Conservation (phyloP, 30 jellyfish, hydroid and myxozoan species). For the Cassiopea andromeda region DNA sequence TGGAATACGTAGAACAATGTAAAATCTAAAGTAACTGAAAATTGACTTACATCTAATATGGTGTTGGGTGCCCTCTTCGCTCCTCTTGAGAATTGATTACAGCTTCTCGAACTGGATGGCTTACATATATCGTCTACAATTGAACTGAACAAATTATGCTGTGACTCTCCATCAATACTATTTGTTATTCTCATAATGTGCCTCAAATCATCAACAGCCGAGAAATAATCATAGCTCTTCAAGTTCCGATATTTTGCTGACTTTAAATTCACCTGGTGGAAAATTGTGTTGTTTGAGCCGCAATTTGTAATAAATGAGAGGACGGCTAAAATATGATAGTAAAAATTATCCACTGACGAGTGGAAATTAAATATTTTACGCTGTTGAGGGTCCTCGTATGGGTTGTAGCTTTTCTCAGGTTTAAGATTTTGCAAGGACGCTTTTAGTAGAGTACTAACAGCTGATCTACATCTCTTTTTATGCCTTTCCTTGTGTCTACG, state of each 20-base stretch:
- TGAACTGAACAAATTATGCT: neutral
- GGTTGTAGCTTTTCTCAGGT: neutral
- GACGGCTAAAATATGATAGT: slow-evolving; percentile 36
- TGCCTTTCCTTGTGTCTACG: neutral
- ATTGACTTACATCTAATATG: neutral
- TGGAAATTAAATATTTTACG: slow-evolving; percentile 30
- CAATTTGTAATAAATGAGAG: slow-evolving; percentile 50
- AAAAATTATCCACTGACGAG: slow-evolving; percentile 20
- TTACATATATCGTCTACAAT: neutral
- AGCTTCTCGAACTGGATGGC: neutral
- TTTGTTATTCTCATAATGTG: slow-evolving; percentile 21
- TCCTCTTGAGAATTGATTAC: neutral
- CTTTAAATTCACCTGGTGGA: neutral
- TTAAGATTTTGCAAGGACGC: neutral
- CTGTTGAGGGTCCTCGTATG: slow-evolving; percentile 49
- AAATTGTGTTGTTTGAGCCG: slow-evolving; percentile 44
- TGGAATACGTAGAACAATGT: too few relatives aligned
- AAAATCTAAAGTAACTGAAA: too few relatives aligned
- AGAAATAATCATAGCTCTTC: slow-evolving; percentile 7
- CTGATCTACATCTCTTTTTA: neutral
- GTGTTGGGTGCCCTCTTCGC: neutral
- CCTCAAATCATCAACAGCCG: slow-evolving; percentile 40
- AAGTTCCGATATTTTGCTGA: neutral
- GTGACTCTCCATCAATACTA: neutral
- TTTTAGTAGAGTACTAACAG: neutral